Conservation (phyloP, 2,888 invertebrate genomes). For the Beris chalybata region DNA sequence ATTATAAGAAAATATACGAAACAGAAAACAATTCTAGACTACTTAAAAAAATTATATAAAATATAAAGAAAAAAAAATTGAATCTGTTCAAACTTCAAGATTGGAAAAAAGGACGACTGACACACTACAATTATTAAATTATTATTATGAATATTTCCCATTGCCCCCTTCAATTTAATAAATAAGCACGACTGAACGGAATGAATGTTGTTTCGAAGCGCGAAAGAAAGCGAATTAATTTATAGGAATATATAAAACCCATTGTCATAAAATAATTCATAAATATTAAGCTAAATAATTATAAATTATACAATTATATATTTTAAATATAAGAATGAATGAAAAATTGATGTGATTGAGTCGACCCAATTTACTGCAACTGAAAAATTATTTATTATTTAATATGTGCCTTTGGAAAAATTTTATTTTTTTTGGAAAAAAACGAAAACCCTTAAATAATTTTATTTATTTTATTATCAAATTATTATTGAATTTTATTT, state of each 20-base stretch:
- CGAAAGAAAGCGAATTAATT: slow-evolving; percentile 11
- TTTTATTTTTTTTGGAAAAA: slow-evolving; percentile 3
- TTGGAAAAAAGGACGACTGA: slow-evolving; percentile 49
- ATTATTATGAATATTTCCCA: slow-evolving; percentile 4
- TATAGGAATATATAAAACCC: slow-evolving; percentile 24
- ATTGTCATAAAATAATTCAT: slow-evolving; percentile 29
- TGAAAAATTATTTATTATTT: neutral
- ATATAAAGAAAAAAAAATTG: slow-evolving; percentile 11
- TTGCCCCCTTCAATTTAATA: neutral
- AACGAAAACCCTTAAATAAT: neutral
- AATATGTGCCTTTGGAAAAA: slow-evolving; percentile 8
- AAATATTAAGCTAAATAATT: slow-evolving; percentile 26
- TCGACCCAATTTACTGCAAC: neutral
- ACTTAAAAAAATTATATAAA: neutral
- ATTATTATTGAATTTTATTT: too few relatives aligned
- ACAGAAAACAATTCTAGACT: slow-evolving; percentile 1
- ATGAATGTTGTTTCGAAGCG: neutral
- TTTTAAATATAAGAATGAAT: slow-evolving; percentile 18
- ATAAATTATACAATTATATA: slow-evolving; percentile 24
- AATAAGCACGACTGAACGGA: slow-evolving; percentile 15
- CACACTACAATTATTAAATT: slow-evolving; percentile 23
- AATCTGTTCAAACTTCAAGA: slow-evolving; percentile 12
- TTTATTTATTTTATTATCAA: neutral
- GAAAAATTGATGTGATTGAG: slow-evolving; percentile 8
- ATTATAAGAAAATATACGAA: neutral